Conservation (phyloP, 1,140 invertebrate species). For the Portunus trituberculatus region DNA sequence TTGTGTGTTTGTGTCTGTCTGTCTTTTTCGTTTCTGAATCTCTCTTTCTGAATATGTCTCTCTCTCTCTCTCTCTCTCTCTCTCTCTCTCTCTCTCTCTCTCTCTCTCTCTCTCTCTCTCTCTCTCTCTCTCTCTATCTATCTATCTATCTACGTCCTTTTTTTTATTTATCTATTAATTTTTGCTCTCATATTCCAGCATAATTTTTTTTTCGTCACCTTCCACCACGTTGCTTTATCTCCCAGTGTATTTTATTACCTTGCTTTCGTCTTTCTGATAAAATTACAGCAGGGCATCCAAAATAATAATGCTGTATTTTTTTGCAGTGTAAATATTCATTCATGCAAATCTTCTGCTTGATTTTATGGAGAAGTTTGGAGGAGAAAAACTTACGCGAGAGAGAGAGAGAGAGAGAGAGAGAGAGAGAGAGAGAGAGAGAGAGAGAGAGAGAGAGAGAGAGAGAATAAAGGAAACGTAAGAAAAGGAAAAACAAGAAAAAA, state of each 20-base stretch:
- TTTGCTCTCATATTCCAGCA: too few species aligned
- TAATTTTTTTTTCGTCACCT: not conserved
- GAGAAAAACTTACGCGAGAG: not conserved
- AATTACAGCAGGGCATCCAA: too few species aligned
- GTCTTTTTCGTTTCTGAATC: not conserved
- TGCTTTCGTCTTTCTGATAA: not conserved
- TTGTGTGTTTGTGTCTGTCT: not conserved
- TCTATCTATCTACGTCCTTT: not conserved
- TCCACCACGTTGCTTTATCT: too few species aligned
- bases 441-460: slow-evolving; percentile 9
- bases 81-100: not conserved
- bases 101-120: slow-evolving; percentile 46
- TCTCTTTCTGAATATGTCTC: not conserved
- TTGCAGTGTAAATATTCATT: not conserved
- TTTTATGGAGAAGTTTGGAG: not conserved
- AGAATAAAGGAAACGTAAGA: too few species aligned
- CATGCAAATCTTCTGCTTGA: not conserved
- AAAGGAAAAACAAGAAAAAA: not conserved
- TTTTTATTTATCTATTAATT: not conserved
- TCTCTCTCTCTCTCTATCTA: slow-evolving; percentile 41
- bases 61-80: slow-evolving; percentile 5
- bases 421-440: slow-evolving; percentile 21
- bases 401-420: slow-evolving; percentile 35
- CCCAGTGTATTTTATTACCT: not conserved
- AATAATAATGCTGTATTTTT: not conserved